phyloP scores from a whole-genome alignment of 2,113 vertebrate species.

The Ctenomys sociabilis region DNA sequence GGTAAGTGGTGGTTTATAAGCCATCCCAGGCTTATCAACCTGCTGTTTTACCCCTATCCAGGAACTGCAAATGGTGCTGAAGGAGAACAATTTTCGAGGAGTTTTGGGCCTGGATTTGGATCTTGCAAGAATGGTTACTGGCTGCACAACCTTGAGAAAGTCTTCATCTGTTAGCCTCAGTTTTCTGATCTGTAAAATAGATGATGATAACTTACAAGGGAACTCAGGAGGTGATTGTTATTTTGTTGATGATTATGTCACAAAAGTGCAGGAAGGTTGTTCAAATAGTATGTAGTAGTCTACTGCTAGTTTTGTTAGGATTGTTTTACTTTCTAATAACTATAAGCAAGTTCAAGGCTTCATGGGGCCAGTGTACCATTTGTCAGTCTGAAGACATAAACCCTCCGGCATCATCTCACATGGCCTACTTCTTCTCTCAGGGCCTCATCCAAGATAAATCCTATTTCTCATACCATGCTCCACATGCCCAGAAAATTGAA shows the following conservation, averaged over 20 bases:
- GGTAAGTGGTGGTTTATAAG: background rate
- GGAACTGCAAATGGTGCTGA: background rate
- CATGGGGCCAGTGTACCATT: background rate
- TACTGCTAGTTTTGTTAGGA: background rate
- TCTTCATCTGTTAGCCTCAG: background rate
- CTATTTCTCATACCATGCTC: slow-evolving; percentile 73
- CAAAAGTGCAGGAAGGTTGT: background rate
- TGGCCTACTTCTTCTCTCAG: slow-evolving; percentile 35
- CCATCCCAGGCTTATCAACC: background rate
- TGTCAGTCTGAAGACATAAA: background rate
- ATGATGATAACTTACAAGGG: background rate
- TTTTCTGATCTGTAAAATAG: slow-evolving; percentile 14
- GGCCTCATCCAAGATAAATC: slow-evolving; percentile 69
- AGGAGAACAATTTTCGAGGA: background rate
- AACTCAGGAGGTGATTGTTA: background rate
- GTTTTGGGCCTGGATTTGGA: background rate
- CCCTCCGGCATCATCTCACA: background rate
- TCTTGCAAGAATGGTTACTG: background rate
- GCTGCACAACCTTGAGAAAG: background rate
- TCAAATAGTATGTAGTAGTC: background rate
- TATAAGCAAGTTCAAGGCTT: slow-evolving; percentile 2
- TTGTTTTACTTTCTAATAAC: slow-evolving; percentile 42
- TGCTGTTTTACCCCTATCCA: background rate
- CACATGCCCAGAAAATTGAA: slow-evolving; percentile 76
- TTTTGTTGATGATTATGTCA: background rate